Evolutionary conservation across 2,797 vertebrate genomes (phyloP), one percentile per base, ranked within the genome.

Genomic region (Vireo griseus): DNA sequence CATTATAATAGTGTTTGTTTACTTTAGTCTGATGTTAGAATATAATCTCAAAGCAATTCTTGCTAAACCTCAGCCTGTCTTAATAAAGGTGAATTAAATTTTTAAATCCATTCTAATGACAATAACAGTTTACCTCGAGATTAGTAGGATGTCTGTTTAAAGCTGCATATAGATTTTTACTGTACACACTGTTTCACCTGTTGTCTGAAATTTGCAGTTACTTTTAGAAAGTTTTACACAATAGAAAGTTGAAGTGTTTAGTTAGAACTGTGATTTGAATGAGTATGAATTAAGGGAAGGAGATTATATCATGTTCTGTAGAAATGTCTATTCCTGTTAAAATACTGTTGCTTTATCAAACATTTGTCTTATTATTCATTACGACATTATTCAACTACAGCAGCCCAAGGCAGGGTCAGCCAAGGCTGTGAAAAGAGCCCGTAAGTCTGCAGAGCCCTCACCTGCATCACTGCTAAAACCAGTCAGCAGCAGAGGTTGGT

Each of bases 401-500:
- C 81, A 94, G 82, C 26, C 31, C 66, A 48, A 84, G 10, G 61
- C 93, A 85, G 25, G 13, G 35, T 86, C 90, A 75, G 29, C 50
- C 66, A 90, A 55, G 25, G 96, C 85, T 75, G 58, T 72, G 69
- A 75, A 89, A 50, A 91, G 48, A 77, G n/a, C 75, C 68, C 4
- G 2, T 86, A n/a, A 20, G 44, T 47, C 55, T 44, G 5, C 35
- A 55, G 29, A 42, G 3, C 21, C 29, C 37, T 79, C 76, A 21
- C 4, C 16, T 67, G 11, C 42, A 51, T 88, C 95, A 40, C 17
- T 31, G 13, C 35, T 25, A 15, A 54, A 80, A 84, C 4, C 44
- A 71, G 61, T 59, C 40, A 88, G 7, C 57, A 72, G 26, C 69
- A 91, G 79, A 98, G 98, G 98, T 98, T 81, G 33, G 97, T 97